Evolutionary conservation across 2,113 vertebrate species (phyloP), one percentile per base, ranked within the genome.

Genomic region (Sterna hirundo): DNA sequence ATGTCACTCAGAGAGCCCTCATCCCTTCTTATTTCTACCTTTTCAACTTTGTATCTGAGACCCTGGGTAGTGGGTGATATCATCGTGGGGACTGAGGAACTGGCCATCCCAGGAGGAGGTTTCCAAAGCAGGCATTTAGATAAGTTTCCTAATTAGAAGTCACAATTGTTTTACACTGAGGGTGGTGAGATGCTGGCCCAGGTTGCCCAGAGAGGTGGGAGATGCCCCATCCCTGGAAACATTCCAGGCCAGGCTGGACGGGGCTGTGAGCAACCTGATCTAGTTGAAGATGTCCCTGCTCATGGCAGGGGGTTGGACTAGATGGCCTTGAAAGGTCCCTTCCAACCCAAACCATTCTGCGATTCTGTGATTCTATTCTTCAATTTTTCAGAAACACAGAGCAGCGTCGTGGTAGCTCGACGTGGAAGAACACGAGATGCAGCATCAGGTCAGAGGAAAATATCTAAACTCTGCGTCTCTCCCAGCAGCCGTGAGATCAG

Each of bases 161-260:
- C 3, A 70, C 32, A 1, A 0, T 5, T 10, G 14, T 86, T 46
- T 23, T 15, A 29, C 1, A 0, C 2, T 30, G 30, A 83, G 5
- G 4, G 7, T 11, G 9, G 14, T 5, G 5, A 85, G 2, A 2
- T 3, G 3, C 57, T 54, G 30, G 11, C 6, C 0, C 9, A 55
- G 42, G 21, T 0, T 76, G 0, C n/a, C 9, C 38, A 55, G 27
- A 38, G 42, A 2, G 30, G 42, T 23, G 79, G 66, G 16, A 1
- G n/a, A 12, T 79, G 51, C 3, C 27, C 22, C 61, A 46, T 32
- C 42, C 51, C 51, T 49, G 36, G 15, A 0, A 15, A 2, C 25
- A 7, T 3, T 5, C 55, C 1, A 38, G 75, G 8, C 1, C 55
- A 70, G 64, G 25, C 0, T 85, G 85, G 46, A 54, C 0, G 0